Evolutionary conservation across 2,797 vertebrate species (phyloP).

Genomic region (Poecilia velifera): DNA sequence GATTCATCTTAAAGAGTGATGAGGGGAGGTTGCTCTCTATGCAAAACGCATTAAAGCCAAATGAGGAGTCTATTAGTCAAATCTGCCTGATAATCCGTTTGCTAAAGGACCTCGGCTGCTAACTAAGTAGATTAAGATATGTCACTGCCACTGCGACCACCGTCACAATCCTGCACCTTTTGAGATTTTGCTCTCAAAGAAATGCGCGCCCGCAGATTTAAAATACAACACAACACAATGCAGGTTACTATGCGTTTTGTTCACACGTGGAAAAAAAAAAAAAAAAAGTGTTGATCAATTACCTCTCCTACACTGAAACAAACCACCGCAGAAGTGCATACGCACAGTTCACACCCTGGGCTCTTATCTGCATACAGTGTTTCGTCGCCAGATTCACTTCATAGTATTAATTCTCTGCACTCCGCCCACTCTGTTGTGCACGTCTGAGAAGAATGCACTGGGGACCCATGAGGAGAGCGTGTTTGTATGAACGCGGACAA

Average conservation of each 20-base stretch:
- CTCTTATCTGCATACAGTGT: conserved; percentile 69
- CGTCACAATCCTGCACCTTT: conserved; percentile 50
- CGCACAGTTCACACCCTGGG: conserved; percentile 11
- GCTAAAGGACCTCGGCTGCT: conserved; percentile 87
- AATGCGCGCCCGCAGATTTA: conserved; percentile 19
- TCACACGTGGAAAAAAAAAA: neutral
- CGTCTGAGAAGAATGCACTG: conserved; percentile 64
- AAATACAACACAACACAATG: neutral
- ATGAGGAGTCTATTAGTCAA: conserved; percentile 99
- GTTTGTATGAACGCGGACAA: conserved; percentile 76
- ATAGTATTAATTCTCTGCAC: conserved; percentile 79
- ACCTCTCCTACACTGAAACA: conserved; percentile 16
- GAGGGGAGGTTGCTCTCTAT: conserved; percentile 93
- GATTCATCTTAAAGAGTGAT: conserved; percentile 98
- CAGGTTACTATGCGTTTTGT: conserved; percentile 4
- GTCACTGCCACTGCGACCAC: conserved; percentile 69
- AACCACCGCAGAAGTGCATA: conserved; percentile 22
- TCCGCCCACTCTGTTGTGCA: conserved; percentile 66
- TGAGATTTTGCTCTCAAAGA: conserved; percentile 42
- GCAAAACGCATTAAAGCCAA: conserved; percentile 98
- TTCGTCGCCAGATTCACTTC: conserved; percentile 68
- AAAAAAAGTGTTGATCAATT: conserved; percentile 26
- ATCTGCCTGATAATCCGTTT: conserved; percentile 90
- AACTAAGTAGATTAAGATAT: conserved; percentile 89
- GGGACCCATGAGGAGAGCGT: conserved; percentile 74